These are phyloP conservation scores for Troides helena DNA, from an alignment of 2,888 invertebrate genomes.

Conservation along the genomic window DNA sequence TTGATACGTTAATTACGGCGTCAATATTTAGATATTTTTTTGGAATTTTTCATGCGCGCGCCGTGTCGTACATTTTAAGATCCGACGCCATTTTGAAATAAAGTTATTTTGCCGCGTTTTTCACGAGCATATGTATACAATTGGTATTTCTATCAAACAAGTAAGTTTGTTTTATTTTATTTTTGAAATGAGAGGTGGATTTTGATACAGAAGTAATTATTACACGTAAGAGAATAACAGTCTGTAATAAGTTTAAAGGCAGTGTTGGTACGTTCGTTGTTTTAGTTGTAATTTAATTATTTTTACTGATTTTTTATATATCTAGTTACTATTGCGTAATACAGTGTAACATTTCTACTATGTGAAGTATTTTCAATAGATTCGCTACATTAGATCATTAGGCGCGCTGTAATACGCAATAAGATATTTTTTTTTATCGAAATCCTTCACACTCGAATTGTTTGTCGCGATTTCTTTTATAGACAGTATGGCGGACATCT, in stretches of 20 bases:
- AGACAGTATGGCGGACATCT: conserved; percentile 31
- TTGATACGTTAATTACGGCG: no score
- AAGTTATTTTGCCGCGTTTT: background rate
- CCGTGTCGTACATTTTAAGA: background rate
- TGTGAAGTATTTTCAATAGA: conserved; percentile 2
- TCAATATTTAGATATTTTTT: background rate
- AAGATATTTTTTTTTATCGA: background rate
- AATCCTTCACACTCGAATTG: background rate
- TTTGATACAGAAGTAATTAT: conserved; percentile 16
- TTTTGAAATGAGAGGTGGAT: conserved; percentile 7
- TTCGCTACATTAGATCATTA: background rate
- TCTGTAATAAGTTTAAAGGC: conserved; percentile 58
- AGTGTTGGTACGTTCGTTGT: conserved; percentile 64
- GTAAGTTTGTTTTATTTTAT: no score
- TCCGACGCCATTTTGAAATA: conserved; percentile 1
- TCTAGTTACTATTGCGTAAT: conserved; percentile 6
- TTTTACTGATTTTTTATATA: conserved; percentile 37
- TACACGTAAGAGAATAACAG: conserved; percentile 45
- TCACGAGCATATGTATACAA: no score
- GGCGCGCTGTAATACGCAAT: conserved; percentile 5
- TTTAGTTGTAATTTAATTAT: conserved; percentile 56
- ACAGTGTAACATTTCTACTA: background rate
- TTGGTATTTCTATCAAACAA: no score
- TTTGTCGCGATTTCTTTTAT: conserved; percentile 8
- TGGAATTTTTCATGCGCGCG: background rate